A percentile compares a stretch with the other conserved stretches of the same genome.
These are phyloP conservation scores for Corvus hawaiiensis DNA, from an alignment of 2,113 vertebrate species.

Conservation along the genomic window DNA sequence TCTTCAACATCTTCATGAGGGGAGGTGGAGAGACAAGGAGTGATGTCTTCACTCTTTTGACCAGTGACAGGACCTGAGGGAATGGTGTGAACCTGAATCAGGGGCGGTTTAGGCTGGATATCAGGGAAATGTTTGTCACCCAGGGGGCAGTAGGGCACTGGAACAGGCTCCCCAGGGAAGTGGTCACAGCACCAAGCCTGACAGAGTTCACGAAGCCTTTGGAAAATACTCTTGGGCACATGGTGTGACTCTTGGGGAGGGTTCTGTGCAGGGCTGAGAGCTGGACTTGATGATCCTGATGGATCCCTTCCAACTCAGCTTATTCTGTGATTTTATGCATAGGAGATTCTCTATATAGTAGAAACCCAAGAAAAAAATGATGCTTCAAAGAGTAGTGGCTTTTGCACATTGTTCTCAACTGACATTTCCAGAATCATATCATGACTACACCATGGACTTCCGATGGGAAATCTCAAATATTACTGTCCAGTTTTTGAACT, in stretches of 20 bases:
- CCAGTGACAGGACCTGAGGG: background rate
- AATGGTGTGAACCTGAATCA: background rate
- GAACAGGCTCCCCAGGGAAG: background rate
- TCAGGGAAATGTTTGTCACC: background rate
- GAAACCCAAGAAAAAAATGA: background rate
- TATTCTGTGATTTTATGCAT: background rate
- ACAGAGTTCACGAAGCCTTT: background rate
- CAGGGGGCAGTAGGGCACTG: rapidly evolving
- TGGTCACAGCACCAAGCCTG: background rate
- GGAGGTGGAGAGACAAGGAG: background rate
- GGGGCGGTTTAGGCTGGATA: background rate
- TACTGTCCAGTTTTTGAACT: background rate
- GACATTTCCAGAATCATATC: background rate
- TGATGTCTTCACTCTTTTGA: background rate
- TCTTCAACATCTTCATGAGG: background rate
- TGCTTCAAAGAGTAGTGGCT: background rate
- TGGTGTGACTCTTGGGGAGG: background rate
- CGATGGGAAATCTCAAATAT: background rate
- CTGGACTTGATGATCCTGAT: background rate
- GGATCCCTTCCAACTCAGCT: background rate
- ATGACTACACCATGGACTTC: background rate
- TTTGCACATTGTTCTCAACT: background rate
- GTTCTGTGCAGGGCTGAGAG: background rate
- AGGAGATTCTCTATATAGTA: background rate
- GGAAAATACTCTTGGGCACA: background rate